A percentile compares a stretch with the other conserved stretches of the same genome.
Evolutionary conservation across 2,888 invertebrate genomes (phyloP).

Genomic region (Mythimna vitellina): DNA sequence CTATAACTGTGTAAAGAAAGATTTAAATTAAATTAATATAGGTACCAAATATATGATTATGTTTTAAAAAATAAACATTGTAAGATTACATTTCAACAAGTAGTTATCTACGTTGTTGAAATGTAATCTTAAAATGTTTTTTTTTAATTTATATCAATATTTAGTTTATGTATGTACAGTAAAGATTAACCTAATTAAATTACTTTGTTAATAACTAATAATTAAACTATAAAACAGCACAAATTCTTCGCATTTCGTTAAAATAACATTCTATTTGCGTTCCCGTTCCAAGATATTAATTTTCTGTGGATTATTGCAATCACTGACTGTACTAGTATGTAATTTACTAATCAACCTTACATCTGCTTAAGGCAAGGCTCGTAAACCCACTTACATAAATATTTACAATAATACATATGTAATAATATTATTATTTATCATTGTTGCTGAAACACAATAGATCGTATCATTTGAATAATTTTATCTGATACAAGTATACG

Average conservation of each 20-base stretch:
- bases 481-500: constrained; percentile 87
- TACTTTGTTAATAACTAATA: not conserved
- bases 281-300: constrained; percentile 40
- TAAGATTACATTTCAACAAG: too few relatives aligned
- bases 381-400: constrained; percentile 85
- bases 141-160: too few relatives aligned
- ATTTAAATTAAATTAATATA: too few relatives aligned
- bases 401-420: constrained; percentile 84
- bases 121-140: too few relatives aligned
- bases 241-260: not conserved
- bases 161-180: too few relatives aligned
- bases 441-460: constrained; percentile 89
- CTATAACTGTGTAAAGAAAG: too few relatives aligned
- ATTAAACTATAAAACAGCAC: not conserved
- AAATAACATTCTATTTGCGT: constrained; percentile 11
- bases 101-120: too few relatives aligned
- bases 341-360: constrained; percentile 53
- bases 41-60: too few relatives aligned
- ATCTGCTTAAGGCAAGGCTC: constrained; percentile 60
- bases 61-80: too few relatives aligned
- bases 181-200: too few relatives aligned
- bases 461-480: constrained; percentile 90
- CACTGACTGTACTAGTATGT: constrained; percentile 32
- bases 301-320: constrained; percentile 32
- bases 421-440: constrained; percentile 88